A percentile compares a stretch with the other conserved stretches of the same genome.
phyloP scores from a whole-genome alignment of 2,888 invertebrate genomes.

The Hartigia nigra region DNA sequence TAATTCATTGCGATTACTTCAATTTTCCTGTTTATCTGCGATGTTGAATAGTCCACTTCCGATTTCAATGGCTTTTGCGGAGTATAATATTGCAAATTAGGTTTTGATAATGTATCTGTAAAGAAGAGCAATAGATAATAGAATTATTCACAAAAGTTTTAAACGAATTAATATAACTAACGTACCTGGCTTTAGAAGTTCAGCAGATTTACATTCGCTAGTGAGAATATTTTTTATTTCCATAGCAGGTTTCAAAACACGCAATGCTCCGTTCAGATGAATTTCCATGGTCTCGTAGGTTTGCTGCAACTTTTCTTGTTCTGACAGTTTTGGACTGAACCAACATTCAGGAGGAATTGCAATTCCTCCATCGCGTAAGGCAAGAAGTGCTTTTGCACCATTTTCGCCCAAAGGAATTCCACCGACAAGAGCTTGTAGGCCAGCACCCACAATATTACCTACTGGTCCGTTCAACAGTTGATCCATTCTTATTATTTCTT shows the following conservation, averaged over 20 bases:
- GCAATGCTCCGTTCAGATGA: constrained; percentile 32
- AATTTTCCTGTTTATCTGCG: background rate
- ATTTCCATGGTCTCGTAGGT: constrained; percentile 34
- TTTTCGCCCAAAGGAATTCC: constrained; percentile 27
- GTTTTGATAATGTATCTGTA: background rate
- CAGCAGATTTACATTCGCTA: constrained; percentile 29
- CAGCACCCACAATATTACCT: constrained; percentile 35
- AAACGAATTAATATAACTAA: background rate
- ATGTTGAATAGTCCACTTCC: background rate
- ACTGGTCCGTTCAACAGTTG: constrained; percentile 31
- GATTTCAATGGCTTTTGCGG: constrained; percentile 16
- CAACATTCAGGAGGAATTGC: constrained; percentile 12
- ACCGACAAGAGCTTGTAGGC: constrained; percentile 31
- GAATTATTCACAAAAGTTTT: background rate
- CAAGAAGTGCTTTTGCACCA: constrained; percentile 6
- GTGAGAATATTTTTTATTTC: constrained; percentile 30
- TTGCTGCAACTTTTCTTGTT: constrained; percentile 17
- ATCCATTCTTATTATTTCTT: background rate
- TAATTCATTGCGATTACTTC: background rate
- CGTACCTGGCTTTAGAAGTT: constrained; percentile 5
- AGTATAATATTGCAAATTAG: constrained; percentile 20
- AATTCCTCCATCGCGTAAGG: constrained; percentile 3
- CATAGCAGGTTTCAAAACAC: constrained; percentile 31
- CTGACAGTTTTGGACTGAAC: constrained; percentile 10
- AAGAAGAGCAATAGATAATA: background rate